Evolutionary conservation across 2,888 invertebrate genomes (phyloP), one percentile per base, ranked within the genome.

Genomic region (Philereme transversata): DNA sequence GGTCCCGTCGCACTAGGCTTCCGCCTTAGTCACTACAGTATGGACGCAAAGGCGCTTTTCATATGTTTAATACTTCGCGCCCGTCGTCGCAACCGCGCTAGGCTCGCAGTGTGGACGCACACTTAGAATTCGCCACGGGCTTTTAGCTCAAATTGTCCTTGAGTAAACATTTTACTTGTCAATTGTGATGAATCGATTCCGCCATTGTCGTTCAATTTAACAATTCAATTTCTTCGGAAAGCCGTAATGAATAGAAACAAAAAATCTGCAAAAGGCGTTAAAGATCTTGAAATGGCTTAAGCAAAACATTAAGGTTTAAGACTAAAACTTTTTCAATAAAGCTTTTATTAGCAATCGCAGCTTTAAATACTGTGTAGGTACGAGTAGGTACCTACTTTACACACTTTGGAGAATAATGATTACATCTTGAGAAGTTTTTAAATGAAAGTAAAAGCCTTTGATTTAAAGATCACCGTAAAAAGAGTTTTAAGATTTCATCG

Each of bases 151-250:
- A 87, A 90, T 88, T 87, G 88, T 83, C 81, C 84, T 76, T 82
- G 77, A 79, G 84, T 86, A 88, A 90, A 88, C 86, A 86, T 86
- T 87, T 84, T 89, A 90, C 89, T 89, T 90, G 91, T 78, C 88
- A 86, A 86, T 83, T 82, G 79, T 90, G 87, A 91, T 85, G 75
- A 79, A 90, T 89, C 77, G 81, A 75, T 83, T 84, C 84, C 82
- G 77, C 72, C 70, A 76, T 80, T 81, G 76, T 72, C 45, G 79
- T 78, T 70, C 75, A 73, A 73, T 78, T 54, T 78, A 77, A 87
- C 86, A 86, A 88, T 85, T 88, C 86, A 88, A 89, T 90, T 87
- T 86, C 82, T 81, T 66, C 64, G 78, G 75, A 81, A 69, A 70
- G 63, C 63, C 60, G 55, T 55, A 55, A 64, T 69, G 68, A 68